Conservation (phyloP, 2,113 vertebrate genomes). For the Pyxicephalus adspersus region DNA sequence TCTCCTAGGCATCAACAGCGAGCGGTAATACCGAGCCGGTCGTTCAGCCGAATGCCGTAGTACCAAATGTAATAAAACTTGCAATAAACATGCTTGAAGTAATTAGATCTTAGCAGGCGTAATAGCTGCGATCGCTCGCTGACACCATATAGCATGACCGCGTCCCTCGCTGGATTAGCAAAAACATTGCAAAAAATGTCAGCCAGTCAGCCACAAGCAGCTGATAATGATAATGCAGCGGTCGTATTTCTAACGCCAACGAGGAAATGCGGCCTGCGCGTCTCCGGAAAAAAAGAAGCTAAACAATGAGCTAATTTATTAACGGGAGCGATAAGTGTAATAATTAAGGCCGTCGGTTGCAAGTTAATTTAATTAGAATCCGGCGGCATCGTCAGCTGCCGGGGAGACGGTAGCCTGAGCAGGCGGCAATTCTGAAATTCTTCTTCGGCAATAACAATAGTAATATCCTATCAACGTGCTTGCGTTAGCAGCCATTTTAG, state of each 20-base stretch:
- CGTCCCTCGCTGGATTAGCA: conserved; percentile 17
- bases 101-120: conserved; percentile 15
- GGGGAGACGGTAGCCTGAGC: background rate
- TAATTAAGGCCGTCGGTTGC: conserved; percentile 27
- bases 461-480: background rate
- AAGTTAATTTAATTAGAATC: conserved; percentile 44
- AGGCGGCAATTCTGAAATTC: background rate
- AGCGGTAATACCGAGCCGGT: conserved; percentile 5
- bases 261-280: background rate
- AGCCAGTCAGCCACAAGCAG: background rate
- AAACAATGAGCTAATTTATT: conserved; percentile 40
- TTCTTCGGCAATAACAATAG: background rate
- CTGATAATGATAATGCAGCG: background rate
- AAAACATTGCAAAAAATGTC: conserved; percentile 2
- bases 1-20: background rate
- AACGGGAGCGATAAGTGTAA: conserved; percentile 28
- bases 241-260: background rate
- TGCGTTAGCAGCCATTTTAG: background rate
- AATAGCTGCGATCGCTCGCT: conserved; percentile 1
- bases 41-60: background rate
- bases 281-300: background rate
- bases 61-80: background rate
- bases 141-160: conserved; percentile 29
- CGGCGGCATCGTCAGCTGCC: background rate
- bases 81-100: conserved; percentile 6